Conservation (phyloP, 2,797 vertebrate genomes). For the Halcyon badia region DNA sequence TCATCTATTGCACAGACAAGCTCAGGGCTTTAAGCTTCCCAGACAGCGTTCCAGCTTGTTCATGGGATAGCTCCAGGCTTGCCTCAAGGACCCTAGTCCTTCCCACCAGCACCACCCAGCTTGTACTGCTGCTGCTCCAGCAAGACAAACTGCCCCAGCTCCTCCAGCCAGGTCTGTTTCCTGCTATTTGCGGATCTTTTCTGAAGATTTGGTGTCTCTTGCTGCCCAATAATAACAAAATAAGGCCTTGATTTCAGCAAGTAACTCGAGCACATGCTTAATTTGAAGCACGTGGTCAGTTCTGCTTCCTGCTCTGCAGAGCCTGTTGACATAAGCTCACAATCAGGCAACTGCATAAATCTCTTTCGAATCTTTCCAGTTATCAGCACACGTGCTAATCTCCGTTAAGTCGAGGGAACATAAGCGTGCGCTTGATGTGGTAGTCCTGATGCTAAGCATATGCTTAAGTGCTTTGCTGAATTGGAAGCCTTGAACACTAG, state of each 20-base stretch:
- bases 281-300: not conserved
- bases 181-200: not conserved
- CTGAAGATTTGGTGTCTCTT: not conserved
- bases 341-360: not conserved
- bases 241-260: not conserved
- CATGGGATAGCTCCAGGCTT: not conserved
- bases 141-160: not conserved
- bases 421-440: not conserved
- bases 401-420: not conserved
- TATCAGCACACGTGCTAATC: not conserved
- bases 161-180: not conserved
- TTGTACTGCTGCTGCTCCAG: not conserved
- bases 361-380: not conserved
- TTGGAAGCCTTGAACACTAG: not conserved
- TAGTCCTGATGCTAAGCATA: constrained; percentile 12
- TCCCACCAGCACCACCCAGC: not conserved
- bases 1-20: not conserved
- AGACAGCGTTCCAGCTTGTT: not conserved
- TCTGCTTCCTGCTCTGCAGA: not conserved
- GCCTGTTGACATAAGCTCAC: not conserved
- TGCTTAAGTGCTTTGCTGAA: constrained; percentile 40
- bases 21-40: not conserved
- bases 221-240: not conserved
- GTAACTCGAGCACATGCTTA: not conserved
- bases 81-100: not conserved